These are phyloP conservation scores for Pantala flavescens DNA, from an alignment of 1,140 invertebrate species.

Conservation along the genomic window DNA sequence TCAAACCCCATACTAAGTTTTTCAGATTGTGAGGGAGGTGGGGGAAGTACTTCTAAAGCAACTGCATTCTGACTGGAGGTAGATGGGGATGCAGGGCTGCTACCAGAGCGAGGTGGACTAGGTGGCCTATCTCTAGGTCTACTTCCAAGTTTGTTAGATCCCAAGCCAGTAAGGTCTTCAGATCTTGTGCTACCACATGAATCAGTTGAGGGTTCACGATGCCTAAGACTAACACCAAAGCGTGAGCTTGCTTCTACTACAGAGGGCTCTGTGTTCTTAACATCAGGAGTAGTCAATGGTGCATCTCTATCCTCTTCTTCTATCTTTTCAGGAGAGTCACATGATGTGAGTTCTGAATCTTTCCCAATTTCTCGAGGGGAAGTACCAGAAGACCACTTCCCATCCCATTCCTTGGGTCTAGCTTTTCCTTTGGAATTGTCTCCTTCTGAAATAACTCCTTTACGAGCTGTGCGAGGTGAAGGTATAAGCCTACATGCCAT, in stretches of 20 bases:
- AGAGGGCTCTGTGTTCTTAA: conserved; percentile 51
- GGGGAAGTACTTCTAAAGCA: conserved; percentile 29
- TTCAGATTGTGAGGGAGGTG: conserved; percentile 25
- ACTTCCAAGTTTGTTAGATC: conserved; percentile 18
- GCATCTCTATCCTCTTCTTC: conserved; percentile 30
- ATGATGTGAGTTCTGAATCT: conserved; percentile 28
- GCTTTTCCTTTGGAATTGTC: background rate
- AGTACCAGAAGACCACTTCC: background rate
- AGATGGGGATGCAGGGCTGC: conserved; percentile 10
- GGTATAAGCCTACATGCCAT: conserved; percentile 14
- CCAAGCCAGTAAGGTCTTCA: conserved; percentile 26
- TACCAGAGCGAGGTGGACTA: conserved; percentile 29
- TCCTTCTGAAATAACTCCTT: background rate
- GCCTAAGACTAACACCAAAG: conserved; percentile 58
- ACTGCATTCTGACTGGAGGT: background rate
- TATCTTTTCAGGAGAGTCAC: conserved; percentile 18
- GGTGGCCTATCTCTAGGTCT: conserved; percentile 23
- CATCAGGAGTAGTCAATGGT: conserved; percentile 20
- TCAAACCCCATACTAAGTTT: background rate
- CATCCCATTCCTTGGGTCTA: conserved; percentile 13
- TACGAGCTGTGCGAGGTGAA: conserved; percentile 21
- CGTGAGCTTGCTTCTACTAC: conserved; percentile 58
- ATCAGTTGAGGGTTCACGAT: conserved; percentile 50
- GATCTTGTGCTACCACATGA: conserved; percentile 42
- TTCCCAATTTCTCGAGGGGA: conserved; percentile 29